Evolutionary conservation across 2,797 vertebrate species (phyloP), one percentile per base, ranked within the genome.

Genomic region (Mareca penelope): DNA sequence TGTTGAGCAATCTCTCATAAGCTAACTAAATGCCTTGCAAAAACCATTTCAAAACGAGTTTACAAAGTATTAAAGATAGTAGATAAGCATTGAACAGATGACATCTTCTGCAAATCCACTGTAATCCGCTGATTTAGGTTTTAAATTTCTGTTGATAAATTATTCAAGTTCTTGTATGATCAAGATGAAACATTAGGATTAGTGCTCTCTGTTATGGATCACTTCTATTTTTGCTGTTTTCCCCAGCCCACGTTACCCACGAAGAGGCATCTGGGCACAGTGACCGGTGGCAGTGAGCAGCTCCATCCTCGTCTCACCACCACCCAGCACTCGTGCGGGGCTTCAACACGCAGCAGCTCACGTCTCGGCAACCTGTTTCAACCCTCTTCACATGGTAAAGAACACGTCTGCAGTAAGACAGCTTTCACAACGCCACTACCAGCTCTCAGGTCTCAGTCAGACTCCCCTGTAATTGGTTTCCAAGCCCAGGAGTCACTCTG

Each of bases 1-100:
- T 96, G 94, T 97, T 97, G 95, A 90, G 96, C 94, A 98, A 97
- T 95, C 76, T 89, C 85, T 93, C 73, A 71, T 52, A 93, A 88
- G 63, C 73, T 93, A 90, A 94, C 93, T 79, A 73, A 88, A 68
- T 60, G 69, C 72, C 92, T 95, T 95, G 83, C 94, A 94, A 91
- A 96, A 85, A 55, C 6, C 61, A 91, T 95, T 96, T 97, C 95
- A 95, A 97, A 97, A 96, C 52, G 75, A 65, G 23, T 70, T 90
- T 89, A 79, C 84, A 71, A 12, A 89, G 76, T 71, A 93, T 48
- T 83, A 91, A 87, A 89, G 65, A 94, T 40, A 64, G 85, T 93
- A 93, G 65, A 89, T 52, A 52, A 68, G 60, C 83, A 81, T 90
- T 95, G 81, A 71, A 92, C 15, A 96, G 89, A 73, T 65, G 37